phyloP scores from a whole-genome alignment of 1,140 invertebrate genomes.

The Heterodera carotae region DNA sequence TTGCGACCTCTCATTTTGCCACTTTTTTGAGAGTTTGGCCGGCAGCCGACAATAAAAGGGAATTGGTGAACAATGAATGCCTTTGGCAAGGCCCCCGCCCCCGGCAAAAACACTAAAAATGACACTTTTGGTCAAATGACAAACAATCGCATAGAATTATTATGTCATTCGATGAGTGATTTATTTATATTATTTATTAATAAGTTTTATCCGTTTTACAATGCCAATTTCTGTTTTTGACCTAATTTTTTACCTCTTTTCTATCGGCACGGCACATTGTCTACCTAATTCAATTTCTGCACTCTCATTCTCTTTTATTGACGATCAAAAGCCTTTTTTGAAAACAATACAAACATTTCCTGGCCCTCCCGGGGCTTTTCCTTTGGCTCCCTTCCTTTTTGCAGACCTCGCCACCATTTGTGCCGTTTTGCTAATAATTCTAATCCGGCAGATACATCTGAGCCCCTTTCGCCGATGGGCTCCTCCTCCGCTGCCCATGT shows the following conservation, averaged over 20 bases:
- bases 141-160: background rate
- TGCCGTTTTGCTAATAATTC: slow-evolving; percentile 1
- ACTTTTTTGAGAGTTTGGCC: background rate
- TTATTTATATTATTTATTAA: too few relatives aligned
- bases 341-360: slow-evolving; percentile 14
- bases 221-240: too few relatives aligned
- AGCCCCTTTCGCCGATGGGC: slow-evolving; percentile 2
- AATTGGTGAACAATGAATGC: background rate
- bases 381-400: too few relatives aligned
- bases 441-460: background rate
- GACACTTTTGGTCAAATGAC: slow-evolving; percentile 9
- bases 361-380: too few relatives aligned
- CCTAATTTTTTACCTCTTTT: too few relatives aligned
- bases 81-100: background rate
- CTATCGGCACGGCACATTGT: too few relatives aligned
- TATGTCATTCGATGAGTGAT: too few relatives aligned
- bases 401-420: background rate
- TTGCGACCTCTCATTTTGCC: background rate
- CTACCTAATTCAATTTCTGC: background rate
- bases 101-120: background rate
- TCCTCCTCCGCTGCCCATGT: slow-evolving; percentile 22
- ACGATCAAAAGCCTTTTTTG: background rate
- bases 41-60: slow-evolving; percentile 1
- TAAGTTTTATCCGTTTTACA: too few relatives aligned
- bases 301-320: background rate